Evolutionary conservation across 2,797 vertebrate genomes (phyloP).

Genomic region (Molossus molossus): DNA sequence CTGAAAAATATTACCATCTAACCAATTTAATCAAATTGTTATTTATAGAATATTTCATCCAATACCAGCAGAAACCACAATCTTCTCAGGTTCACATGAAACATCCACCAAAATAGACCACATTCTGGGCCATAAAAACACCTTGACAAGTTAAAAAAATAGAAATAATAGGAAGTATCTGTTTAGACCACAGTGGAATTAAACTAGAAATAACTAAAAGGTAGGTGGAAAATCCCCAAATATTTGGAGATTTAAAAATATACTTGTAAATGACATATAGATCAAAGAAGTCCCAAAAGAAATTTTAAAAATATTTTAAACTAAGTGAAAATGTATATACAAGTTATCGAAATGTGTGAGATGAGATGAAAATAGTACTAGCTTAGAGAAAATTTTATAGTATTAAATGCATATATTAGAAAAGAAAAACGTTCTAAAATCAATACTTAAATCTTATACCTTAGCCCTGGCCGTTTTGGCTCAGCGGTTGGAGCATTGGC

Average conservation of each 20-base stretch:
- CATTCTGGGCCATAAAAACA: background rate
- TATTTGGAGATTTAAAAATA: background rate
- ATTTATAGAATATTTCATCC: background rate
- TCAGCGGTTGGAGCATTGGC: too few relatives aligned
- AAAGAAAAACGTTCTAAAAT: background rate
- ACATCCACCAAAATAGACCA: background rate
- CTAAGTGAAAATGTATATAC: background rate
- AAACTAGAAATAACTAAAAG: constrained; percentile 25
- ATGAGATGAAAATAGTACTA: background rate
- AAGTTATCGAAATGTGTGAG: background rate
- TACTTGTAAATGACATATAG: background rate
- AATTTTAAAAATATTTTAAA: background rate
- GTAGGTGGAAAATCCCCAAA: background rate
- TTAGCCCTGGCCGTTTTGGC: too few relatives aligned
- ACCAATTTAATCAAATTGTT: background rate
- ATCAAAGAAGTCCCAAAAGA: background rate
- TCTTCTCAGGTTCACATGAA: background rate
- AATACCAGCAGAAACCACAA: background rate
- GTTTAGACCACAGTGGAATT: background rate
- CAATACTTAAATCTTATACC: background rate
- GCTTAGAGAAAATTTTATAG: background rate
- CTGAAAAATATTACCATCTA: background rate
- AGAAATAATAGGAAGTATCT: background rate
- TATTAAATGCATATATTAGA: background rate
- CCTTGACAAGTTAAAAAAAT: background rate